These are phyloP conservation scores for Xylocampa areola DNA, from an alignment of 2,888 invertebrate species.

Conservation along the genomic window DNA sequence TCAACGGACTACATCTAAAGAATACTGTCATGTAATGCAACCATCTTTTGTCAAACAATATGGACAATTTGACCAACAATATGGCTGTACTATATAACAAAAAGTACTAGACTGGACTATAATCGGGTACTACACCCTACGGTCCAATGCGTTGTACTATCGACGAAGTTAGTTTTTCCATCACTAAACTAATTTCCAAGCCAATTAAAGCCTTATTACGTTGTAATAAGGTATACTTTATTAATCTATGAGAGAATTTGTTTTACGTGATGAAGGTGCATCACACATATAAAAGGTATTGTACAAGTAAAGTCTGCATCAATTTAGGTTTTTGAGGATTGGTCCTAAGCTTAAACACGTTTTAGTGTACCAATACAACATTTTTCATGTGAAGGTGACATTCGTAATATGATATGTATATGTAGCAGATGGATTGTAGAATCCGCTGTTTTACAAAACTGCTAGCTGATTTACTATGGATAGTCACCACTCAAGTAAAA, in stretches of 20 bases:
- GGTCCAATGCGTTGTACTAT: slow-evolving; percentile 65
- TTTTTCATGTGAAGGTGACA: too few relatives aligned
- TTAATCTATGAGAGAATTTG: slow-evolving; percentile 9
- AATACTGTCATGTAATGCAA: background rate
- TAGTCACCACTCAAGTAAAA: too few relatives aligned
- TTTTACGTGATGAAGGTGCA: slow-evolving; percentile 59
- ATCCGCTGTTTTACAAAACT: too few relatives aligned
- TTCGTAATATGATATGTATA: too few relatives aligned
- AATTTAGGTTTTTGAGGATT: background rate
- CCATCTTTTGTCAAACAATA: slow-evolving; percentile 24
- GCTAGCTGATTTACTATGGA: too few relatives aligned
- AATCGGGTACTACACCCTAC: slow-evolving; percentile 58
- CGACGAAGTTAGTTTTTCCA: slow-evolving; percentile 49
- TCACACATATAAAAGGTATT: slow-evolving; percentile 61
- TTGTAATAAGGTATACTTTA: slow-evolving; percentile 3
- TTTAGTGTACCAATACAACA: too few relatives aligned
- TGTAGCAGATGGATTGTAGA: too few relatives aligned
- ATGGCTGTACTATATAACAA: slow-evolving; percentile 59
- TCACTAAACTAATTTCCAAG: background rate
- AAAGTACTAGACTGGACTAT: slow-evolving; percentile 64
- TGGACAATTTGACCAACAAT: slow-evolving; percentile 20
- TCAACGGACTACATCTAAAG: too few relatives aligned
- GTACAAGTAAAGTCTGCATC: slow-evolving; percentile 50
- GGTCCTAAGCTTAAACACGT: background rate
- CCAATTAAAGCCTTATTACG: slow-evolving; percentile 1